Percentiles rank a stretch among this genome's conserved stretches.
These are phyloP conservation scores for Carterocephalus palaemon DNA, from an alignment of 2,888 invertebrate genomes.

Conservation along the genomic window DNA sequence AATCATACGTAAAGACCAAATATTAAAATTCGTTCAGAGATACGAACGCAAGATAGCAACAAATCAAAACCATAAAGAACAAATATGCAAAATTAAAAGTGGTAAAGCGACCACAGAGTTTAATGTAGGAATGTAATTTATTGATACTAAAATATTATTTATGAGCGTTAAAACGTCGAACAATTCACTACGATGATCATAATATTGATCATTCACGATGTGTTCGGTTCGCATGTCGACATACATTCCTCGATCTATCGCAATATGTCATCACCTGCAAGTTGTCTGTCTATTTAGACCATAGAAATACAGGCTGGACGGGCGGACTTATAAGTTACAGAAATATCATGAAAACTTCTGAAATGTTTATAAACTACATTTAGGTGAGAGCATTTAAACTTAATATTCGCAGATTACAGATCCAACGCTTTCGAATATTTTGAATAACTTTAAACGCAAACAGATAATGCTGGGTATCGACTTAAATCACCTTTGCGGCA, in stretches of 20 bases:
- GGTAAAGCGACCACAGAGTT: background rate
- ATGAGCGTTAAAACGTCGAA: constrained; percentile 10
- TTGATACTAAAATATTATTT: constrained; percentile 19
- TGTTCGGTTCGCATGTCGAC: constrained; percentile 23
- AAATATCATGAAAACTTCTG: background rate
- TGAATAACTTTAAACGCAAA: too few species aligned
- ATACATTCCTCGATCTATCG: constrained; percentile 14
- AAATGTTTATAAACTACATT: too few species aligned
- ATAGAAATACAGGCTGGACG: constrained; percentile 1
- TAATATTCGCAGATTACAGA: too few species aligned
- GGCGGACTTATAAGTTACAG: constrained; percentile 3
- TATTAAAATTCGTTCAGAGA: too few species aligned
- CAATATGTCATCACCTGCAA: constrained; percentile 14
- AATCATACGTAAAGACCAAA: too few species aligned
- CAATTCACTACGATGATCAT: constrained; percentile 17
- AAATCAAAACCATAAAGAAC: constrained; percentile 12
- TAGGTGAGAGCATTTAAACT: too few species aligned
- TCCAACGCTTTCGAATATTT: too few species aligned
- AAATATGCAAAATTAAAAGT: constrained; percentile 6
- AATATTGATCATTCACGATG: constrained; percentile 19
- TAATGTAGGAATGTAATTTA: constrained; percentile 7
- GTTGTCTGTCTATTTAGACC: constrained; percentile 21
- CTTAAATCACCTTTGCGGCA: background rate
- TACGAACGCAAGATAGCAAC: too few species aligned
- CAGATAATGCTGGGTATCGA: constrained; percentile 8